Conservation (phyloP, 2,888 invertebrate genomes). For the Mechanitis mazaeus region DNA sequence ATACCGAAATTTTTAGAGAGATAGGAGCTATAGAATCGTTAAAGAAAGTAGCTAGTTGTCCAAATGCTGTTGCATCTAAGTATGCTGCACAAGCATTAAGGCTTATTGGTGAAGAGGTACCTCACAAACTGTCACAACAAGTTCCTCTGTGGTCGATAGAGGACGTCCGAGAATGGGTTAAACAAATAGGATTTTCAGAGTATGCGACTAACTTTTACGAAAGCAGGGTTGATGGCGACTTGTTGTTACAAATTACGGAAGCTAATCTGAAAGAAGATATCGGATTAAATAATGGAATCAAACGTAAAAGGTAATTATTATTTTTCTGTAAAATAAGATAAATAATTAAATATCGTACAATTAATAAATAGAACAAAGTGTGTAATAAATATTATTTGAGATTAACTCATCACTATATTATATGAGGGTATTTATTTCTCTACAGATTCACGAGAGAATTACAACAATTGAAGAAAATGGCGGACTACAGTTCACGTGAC, state of each 20-base stretch:
- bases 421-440: constrained; percentile 23
- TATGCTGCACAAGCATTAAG: constrained; percentile 95
- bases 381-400: neutral
- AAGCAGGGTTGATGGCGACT: constrained; percentile 97
- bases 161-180: constrained; percentile 98
- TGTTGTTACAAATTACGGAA: constrained; percentile 93
- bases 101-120: constrained; percentile 96
- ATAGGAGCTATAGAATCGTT: constrained; percentile 97
- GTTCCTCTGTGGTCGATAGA: constrained; percentile 98
- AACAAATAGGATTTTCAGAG: constrained; percentile 95
- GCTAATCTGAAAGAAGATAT: constrained; percentile 95
- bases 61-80: constrained; percentile 97
- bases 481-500: constrained; percentile 96
- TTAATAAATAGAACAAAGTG: too few species aligned
- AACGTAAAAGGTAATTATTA: constrained; percentile 83
- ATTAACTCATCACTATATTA: neutral
- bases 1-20: constrained; percentile 92
- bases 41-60: constrained; percentile 97
- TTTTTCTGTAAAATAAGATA: neutral
- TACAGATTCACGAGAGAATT: constrained; percentile 92
- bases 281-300: constrained; percentile 94
- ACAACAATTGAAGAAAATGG: constrained; percentile 94
- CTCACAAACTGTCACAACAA: constrained; percentile 98
- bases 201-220: constrained; percentile 90
- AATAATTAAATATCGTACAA: too few species aligned